phyloP scores from a whole-genome alignment of 2,113 vertebrate genomes.

The Puma concolor region DNA sequence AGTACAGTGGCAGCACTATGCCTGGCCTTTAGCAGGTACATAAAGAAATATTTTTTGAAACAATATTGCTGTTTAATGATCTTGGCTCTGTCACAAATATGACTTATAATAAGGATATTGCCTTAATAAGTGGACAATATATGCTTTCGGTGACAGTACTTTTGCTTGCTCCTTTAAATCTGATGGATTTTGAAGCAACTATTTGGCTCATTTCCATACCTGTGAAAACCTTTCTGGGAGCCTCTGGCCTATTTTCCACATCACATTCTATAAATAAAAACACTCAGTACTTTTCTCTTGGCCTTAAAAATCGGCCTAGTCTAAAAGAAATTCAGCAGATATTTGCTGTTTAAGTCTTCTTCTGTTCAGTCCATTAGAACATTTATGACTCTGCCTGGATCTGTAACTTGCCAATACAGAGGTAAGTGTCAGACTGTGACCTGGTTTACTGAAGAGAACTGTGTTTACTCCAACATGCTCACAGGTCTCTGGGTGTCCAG shows the following conservation, averaged over 20 bases:
- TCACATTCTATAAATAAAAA: not conserved
- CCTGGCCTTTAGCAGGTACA: not conserved
- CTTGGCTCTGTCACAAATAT: not conserved
- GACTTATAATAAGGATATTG: not conserved
- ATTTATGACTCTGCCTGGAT: not conserved
- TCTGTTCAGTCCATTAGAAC: not conserved
- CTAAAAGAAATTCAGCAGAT: not conserved
- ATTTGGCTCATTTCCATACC: not conserved
- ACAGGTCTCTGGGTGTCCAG: not conserved
- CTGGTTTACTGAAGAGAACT: not conserved
- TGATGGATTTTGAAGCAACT: not conserved
- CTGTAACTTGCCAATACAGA: not conserved
- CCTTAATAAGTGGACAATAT: not conserved
- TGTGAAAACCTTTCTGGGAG: not conserved
- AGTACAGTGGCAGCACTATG: not conserved
- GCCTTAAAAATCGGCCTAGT: not conserved
- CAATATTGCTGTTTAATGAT: not conserved
- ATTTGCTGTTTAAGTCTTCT: not conserved
- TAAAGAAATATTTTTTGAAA: slow-evolving; percentile 5
- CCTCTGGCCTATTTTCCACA: not conserved
- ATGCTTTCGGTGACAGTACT: not conserved
- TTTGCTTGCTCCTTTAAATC: not conserved
- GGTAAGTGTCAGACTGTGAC: not conserved
- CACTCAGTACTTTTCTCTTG: not conserved
- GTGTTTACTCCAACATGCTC: not conserved